Conservation (phyloP, 1,140 invertebrate genomes). For the Penaeus vannamei region DNA sequence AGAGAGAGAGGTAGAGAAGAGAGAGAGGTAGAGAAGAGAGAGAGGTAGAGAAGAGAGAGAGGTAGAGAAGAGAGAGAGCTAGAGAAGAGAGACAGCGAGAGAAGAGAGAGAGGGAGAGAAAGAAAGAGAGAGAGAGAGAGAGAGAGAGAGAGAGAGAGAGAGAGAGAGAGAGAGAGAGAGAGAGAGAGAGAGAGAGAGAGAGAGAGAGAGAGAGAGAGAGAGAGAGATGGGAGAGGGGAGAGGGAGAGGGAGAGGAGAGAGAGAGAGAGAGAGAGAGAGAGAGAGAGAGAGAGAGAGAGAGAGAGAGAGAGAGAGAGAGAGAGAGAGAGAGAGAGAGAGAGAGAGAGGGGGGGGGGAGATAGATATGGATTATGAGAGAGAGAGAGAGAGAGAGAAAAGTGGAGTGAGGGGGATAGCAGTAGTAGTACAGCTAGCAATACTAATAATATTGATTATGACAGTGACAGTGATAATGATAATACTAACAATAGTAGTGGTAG, state of each 20-base stretch:
- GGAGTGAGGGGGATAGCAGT: too few species aligned
- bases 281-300: background rate
- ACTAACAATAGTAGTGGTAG: background rate
- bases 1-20: background rate
- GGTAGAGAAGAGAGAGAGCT: background rate
- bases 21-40: background rate
- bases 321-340: background rate
- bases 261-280: background rate
- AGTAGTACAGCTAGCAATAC: too few species aligned
- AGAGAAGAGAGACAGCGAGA: background rate
- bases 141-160: background rate
- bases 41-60: background rate
- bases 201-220: background rate
- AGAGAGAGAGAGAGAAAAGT: too few species aligned
- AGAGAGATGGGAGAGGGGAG: background rate
- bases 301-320: background rate
- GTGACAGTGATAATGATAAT: background rate
- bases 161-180: background rate
- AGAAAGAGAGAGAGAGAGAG: too few species aligned
- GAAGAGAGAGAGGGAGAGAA: too few species aligned
- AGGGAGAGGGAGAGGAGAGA: background rate
- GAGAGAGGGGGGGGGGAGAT: too few species aligned
- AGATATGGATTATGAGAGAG: too few species aligned
- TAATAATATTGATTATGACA: too few species aligned
- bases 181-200: background rate